Base-by-base conservation (phyloP, 2,888 invertebrate genomes). In the Andrena flavipes region DNA sequence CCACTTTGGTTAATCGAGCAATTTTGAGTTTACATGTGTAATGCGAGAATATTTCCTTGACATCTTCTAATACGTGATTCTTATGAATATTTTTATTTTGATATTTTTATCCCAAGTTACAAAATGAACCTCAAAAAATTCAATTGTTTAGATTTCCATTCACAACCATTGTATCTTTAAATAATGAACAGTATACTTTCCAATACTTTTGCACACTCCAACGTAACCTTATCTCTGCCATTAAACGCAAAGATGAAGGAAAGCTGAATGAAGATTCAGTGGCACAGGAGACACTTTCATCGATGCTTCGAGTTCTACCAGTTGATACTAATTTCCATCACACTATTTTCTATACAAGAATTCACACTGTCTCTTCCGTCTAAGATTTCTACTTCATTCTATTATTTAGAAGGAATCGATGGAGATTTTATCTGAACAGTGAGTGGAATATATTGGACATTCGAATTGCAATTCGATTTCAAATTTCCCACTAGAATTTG, bases 141-240 rank as follows among this genome's bases (percentile, higher is more conserved):
- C 59, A 59, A 65, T 68, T 48, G 48, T 77, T 77, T 48, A 59
- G 54, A 65, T 49, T 63, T 54, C 71, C 71, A 75, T 82, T 75
- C 35, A 23, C 30, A 48, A 71, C 79, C n/a, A n/a, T 72, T 75
- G 75, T 51, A 72, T 82, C 69, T 69, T 67, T 64, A 72, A 79
- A 79, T 82, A 82, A 79, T 72, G 79, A 68, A 49, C 30, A 54
- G 20, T 26, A 59, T 67, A 74, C 62, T 79, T 79, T 71, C 56
- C 20, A 10, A 26, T n/a, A 63, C n/a, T 80, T 75, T 63, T 64
- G 63, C 62, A 72, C 69, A 48, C 35, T 62, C 51, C 68, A 72
- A 79, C 71, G 56, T 48, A 49, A 74, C 51, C 64, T 81, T 64
- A 51, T 51, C 33, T 35, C 20, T 70, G 62, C 70, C 67, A 62